phyloP scores from a whole-genome alignment of 2,888 invertebrate genomes.

The Diaprepes abbreviatus region DNA sequence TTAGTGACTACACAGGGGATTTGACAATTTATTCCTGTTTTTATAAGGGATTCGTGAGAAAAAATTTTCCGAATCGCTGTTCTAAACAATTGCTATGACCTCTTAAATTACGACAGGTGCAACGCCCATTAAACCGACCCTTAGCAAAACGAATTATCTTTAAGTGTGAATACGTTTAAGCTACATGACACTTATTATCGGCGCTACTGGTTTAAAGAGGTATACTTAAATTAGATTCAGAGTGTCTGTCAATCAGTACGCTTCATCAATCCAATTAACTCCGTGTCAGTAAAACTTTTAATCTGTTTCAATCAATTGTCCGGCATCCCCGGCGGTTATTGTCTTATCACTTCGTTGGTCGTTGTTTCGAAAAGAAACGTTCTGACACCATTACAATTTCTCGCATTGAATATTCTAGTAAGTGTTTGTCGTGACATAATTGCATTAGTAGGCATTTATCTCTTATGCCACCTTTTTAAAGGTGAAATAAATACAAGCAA shows the following conservation, averaged over 20 bases:
- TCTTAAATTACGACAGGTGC: too few relatives aligned
- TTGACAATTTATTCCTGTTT: too few relatives aligned
- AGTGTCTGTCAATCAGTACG: conserved; percentile 29
- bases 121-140: too few relatives aligned
- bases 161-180: too few relatives aligned
- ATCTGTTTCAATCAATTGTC: conserved; percentile 31
- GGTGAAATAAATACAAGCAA: neutral
- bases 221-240: conserved; percentile 13
- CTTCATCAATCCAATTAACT: conserved; percentile 35
- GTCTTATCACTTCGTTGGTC: conserved; percentile 18
- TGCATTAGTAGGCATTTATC: neutral
- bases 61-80: too few relatives aligned
- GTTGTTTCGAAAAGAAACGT: conserved; percentile 8
- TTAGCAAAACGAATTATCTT: too few relatives aligned
- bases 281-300: conserved; percentile 25
- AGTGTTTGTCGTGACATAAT: conserved; percentile 25
- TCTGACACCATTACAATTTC: conserved; percentile 23
- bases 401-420: conserved; percentile 14
- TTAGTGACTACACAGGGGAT: too few relatives aligned
- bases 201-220: conserved; percentile 17
- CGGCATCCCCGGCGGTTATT: conserved; percentile 27
- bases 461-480: neutral
- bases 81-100: too few relatives aligned
- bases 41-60: too few relatives aligned
- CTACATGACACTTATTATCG: too few relatives aligned